Evolutionary conservation across 2,888 invertebrate genomes (phyloP).

Genomic region (Apamea sordens): DNA sequence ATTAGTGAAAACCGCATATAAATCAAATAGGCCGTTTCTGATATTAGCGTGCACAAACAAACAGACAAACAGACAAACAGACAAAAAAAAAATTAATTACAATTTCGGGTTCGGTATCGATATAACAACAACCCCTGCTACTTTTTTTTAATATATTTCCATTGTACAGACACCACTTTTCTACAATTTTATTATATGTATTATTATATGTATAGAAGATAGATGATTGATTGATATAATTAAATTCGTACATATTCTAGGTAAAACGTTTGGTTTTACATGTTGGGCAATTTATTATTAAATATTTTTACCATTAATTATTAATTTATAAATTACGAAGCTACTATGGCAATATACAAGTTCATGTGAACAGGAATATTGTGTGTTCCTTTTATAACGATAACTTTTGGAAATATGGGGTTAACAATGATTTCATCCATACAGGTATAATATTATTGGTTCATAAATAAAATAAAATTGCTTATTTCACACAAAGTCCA

Average conservation of each 20-base stretch:
- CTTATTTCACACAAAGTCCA: not conserved
- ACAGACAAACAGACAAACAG: too few species aligned
- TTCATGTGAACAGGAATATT: slow-evolving; percentile 1
- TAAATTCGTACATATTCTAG: not conserved
- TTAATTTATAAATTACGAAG: slow-evolving; percentile 6
- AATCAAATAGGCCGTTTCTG: too few species aligned
- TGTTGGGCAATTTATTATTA: not conserved
- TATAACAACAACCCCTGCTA: too few species aligned
- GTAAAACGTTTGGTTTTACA: not conserved
- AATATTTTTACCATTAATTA: slow-evolving; percentile 11
- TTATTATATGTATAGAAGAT: too few species aligned
- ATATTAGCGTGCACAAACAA: too few species aligned
- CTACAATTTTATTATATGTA: too few species aligned
- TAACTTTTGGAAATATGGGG: not conserved
- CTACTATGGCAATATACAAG: not conserved
- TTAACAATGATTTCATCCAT: not conserved
- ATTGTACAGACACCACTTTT: too few species aligned
- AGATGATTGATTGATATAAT: too few species aligned
- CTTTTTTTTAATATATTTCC: too few species aligned
- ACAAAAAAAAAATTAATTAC: too few species aligned
- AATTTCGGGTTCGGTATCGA: too few species aligned
- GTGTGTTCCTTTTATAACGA: not conserved
- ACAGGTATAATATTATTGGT: not conserved
- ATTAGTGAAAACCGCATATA: too few species aligned
- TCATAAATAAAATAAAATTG: not conserved